Conservation (phyloP, 1,140 invertebrate genomes). For the Heliconius himera region DNA sequence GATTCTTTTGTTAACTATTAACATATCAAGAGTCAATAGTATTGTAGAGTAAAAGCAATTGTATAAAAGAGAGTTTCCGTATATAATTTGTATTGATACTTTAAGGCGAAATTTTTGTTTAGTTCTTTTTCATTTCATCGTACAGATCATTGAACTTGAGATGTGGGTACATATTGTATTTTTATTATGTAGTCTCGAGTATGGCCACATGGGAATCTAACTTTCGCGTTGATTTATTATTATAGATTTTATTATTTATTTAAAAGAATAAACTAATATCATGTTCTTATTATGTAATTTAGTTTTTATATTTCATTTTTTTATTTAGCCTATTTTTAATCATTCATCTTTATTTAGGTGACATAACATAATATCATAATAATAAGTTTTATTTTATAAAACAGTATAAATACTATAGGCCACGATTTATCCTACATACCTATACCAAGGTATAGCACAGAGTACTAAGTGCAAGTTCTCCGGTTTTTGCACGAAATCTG, state of each 20-base stretch:
- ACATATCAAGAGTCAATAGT: conserved; percentile 36
- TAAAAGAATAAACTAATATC: not conserved
- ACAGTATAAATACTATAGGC: too few relatives aligned
- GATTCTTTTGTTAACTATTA: conserved; percentile 45
- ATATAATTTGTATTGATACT: conserved; percentile 16
- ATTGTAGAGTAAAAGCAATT: conserved; percentile 21
- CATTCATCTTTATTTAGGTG: too few relatives aligned
- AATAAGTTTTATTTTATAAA: too few relatives aligned
- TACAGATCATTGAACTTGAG: conserved; percentile 24
- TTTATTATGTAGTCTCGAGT: not conserved
- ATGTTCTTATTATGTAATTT: too few relatives aligned
- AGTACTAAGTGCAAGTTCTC: too few relatives aligned
- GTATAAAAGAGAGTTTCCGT: conserved; percentile 25
- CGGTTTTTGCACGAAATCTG: too few relatives aligned
- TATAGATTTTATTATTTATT: not conserved
- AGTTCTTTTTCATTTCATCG: conserved; percentile 23
- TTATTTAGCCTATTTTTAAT: not conserved
- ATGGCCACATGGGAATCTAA: not conserved
- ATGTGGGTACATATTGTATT: conserved; percentile 8
- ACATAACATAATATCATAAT: too few relatives aligned
- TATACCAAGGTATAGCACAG: too few relatives aligned
- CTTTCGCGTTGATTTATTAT: not conserved
- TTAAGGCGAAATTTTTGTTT: conserved; percentile 23
- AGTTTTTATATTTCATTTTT: not conserved
- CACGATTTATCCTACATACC: too few relatives aligned